Percentiles rank a stretch among this genome's conserved stretches.
Conservation (phyloP, 2,888 invertebrate species). For the Gastracanthus pulcherrimus region DNA sequence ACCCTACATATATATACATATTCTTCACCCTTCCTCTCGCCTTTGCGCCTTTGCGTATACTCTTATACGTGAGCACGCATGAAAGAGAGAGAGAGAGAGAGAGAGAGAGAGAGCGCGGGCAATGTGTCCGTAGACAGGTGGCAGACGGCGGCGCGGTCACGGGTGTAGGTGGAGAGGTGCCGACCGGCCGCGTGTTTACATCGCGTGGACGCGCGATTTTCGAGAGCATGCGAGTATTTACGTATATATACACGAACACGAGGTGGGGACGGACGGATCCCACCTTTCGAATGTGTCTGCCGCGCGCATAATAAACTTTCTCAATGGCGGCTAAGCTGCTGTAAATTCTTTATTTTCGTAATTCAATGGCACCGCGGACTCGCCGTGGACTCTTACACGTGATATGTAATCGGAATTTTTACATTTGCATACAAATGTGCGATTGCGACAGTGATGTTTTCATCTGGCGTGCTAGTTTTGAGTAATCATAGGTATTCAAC, state of each 20-base stretch:
- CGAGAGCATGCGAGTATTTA: neutral
- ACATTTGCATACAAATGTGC: neutral
- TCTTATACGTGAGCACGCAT: too few species aligned
- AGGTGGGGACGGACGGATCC: too few species aligned
- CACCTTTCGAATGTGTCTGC: neutral
- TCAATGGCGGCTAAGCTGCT: neutral
- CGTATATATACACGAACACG: neutral
- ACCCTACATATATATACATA: neutral
- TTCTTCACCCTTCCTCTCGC: neutral
- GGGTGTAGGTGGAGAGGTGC: neutral
- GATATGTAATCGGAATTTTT: neutral
- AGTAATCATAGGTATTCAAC: too few species aligned
- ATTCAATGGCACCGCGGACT: neutral
- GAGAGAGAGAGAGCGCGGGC: neutral
- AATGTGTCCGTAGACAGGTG: constrained; percentile 58
- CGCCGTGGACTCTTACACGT: neutral
- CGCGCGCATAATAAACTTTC: neutral
- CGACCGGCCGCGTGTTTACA: neutral
- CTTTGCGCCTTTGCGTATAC: too few species aligned
- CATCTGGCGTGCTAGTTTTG: too few species aligned
- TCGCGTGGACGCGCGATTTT: neutral
- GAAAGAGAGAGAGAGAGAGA: constrained; percentile 13
- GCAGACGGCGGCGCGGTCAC: constrained; percentile 56
- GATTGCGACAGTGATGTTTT: neutral
- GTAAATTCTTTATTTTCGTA: neutral